Evolutionary conservation across 2,113 vertebrate species (phyloP).

Genomic region (Muntiacus muntjak): DNA sequence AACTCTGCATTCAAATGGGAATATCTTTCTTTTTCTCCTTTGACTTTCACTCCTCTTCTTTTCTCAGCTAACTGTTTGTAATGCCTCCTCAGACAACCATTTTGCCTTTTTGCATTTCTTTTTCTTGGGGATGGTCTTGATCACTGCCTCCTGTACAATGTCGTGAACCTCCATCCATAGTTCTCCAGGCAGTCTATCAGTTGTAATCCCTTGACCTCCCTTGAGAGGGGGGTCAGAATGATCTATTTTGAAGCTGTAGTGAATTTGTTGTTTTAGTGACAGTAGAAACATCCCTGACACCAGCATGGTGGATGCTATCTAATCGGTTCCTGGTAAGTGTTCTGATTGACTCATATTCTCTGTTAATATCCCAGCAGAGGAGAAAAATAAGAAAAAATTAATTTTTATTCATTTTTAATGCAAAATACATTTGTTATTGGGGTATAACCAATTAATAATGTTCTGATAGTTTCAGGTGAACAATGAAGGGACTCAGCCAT

Average conservation of each 20-base stretch:
- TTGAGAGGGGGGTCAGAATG: neutral
- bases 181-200: neutral
- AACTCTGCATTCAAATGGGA: neutral
- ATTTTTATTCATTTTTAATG: neutral
- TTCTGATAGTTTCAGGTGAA: neutral
- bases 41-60: neutral
- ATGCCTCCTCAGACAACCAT: neutral
- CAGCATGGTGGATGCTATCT: neutral
- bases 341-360: neutral
- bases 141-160: neutral
- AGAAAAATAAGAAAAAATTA: neutral
- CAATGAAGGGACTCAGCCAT: neutral
- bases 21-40: neutral
- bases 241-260: neutral
- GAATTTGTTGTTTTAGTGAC: neutral
- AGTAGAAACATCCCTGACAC: neutral
- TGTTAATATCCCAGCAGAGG: neutral
- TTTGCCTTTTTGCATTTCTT: neutral
- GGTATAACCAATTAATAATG: neutral
- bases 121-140: neutral
- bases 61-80: neutral
- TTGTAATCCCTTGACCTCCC: neutral
- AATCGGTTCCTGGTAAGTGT: neutral
- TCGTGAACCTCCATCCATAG: neutral
- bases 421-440: neutral